Percentiles rank a stretch among this genome's conserved stretches.
phyloP scores from a whole-genome alignment of 2,888 invertebrate genomes.

The Drosophila greeni region DNA sequence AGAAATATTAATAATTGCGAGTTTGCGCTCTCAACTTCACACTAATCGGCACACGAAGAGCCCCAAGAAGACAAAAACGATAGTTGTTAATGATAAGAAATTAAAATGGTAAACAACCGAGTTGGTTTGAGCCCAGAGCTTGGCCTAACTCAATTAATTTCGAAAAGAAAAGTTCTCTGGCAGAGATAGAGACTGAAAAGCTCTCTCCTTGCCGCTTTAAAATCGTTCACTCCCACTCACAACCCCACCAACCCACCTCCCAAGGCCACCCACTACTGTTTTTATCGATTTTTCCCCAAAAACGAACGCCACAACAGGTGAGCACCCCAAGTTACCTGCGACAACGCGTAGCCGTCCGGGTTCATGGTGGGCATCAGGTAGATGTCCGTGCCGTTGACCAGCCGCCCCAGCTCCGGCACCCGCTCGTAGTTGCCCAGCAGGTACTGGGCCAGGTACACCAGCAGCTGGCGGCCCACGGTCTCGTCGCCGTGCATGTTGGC shows the following conservation, averaged over 20 bases:
- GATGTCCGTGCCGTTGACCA: conserved; percentile 93
- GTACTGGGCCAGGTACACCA: conserved; percentile 90
- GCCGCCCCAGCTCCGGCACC: conserved; percentile 84
- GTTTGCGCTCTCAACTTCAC: conserved; percentile 1
- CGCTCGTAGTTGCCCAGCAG: conserved; percentile 87
- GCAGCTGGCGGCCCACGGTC: conserved; percentile 89
- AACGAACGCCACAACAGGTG: conserved; percentile 38
- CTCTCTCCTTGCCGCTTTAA: background rate
- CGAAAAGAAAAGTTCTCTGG: conserved; percentile 35
- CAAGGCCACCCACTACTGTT: background rate
- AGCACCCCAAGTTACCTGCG: conserved; percentile 81
- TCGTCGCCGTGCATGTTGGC: conserved; percentile 99
- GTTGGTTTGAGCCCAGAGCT: conserved; percentile 3
- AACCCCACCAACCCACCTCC: background rate
- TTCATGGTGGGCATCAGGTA: conserved; percentile 98
- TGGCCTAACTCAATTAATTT: conserved; percentile 51
- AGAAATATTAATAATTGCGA: background rate
- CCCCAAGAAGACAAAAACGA: background rate
- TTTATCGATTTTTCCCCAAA: conserved; percentile 58
- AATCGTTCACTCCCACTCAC: background rate
- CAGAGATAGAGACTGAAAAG: background rate
- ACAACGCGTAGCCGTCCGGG: conserved; percentile 95
- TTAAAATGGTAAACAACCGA: conserved; percentile 20
- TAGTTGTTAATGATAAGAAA: conserved; percentile 9
- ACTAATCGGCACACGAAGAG: background rate